These are phyloP conservation scores for Platyscapa corneri DNA, from an alignment of 1,140 invertebrate species.

Conservation along the genomic window DNA sequence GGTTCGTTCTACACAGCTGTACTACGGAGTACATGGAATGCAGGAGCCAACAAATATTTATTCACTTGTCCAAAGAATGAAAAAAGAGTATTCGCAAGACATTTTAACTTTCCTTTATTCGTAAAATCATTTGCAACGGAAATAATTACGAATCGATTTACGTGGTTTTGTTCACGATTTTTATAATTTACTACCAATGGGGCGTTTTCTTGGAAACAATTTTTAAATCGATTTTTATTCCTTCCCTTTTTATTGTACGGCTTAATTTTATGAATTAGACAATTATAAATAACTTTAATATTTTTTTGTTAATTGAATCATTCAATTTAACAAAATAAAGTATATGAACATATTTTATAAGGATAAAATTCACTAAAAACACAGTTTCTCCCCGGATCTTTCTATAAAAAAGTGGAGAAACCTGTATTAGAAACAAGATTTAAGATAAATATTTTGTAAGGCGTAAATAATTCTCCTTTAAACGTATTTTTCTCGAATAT, in stretches of 20 bases:
- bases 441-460: background rate
- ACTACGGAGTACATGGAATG: background rate
- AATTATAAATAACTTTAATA: background rate
- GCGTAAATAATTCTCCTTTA: background rate
- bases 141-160: background rate
- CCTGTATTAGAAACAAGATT: background rate
- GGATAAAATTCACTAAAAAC: too few relatives aligned
- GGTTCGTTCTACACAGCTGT: background rate
- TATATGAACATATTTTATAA: too few relatives aligned
- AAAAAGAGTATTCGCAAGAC: background rate
- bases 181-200: background rate
- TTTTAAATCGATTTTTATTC: too few relatives aligned
- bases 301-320: too few relatives aligned
- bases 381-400: too few relatives aligned
- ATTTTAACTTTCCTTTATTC: background rate
- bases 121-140: background rate
- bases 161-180: background rate
- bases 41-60: slow-evolving; percentile 2
- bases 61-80: slow-evolving; percentile 9
- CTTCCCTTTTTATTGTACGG: too few relatives aligned
- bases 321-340: too few relatives aligned
- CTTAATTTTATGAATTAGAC: too few relatives aligned
- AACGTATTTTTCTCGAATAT: background rate
- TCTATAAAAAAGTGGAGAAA: background rate
- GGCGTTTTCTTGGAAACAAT: too few relatives aligned